Evolutionary conservation across 2,113 vertebrate species (phyloP), one percentile per base, ranked within the genome.

Genomic region (Barnardius zonarius): DNA sequence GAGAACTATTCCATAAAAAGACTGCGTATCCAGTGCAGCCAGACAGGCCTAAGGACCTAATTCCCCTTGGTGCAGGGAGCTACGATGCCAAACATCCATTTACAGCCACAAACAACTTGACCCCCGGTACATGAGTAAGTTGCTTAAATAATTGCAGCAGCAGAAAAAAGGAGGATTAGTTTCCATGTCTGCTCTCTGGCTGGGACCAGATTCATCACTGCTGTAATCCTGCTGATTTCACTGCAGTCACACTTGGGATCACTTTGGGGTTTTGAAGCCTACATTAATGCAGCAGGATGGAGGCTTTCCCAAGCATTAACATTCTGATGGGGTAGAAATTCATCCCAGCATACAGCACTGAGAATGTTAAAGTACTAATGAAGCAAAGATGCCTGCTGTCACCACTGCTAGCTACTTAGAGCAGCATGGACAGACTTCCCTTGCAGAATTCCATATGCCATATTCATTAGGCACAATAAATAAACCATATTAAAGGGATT

Each of bases 381-480:
- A 43, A 87, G 79, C 79, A 68, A 46, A 92, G 91, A 78, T 46
- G 79, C 88, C 91, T 93, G 93, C 91, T 96, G 91, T 75, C 91
- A 94, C 79, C 79, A 37, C 4, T 23, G 25, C 7, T 39, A 61
- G 70, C 88, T 88, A 85, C 92, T 85, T 88, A 92, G 22, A 90
- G 93, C 75, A 85, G 92, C 28, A 1, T 55, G 55, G 91, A 31
- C 93, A 76, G 88, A 64, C 86, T 85, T 78, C 75, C 88, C 67
- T 61, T 54, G 30, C 88, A 92, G 62, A 94, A 93, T 88, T 85
- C 91, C 91, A 76, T 76, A 64, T 79, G 79, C 43, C 6, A 1
- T 22, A 43, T 24, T 85, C 52, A 80, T 27, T 48, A 22, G 1
- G 74, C 57, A 63, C 83, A 82, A 79, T n/a, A 90, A 93, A 94